phyloP scores from a whole-genome alignment of 2,113 vertebrate genomes.

The Dermatemys mawii region DNA sequence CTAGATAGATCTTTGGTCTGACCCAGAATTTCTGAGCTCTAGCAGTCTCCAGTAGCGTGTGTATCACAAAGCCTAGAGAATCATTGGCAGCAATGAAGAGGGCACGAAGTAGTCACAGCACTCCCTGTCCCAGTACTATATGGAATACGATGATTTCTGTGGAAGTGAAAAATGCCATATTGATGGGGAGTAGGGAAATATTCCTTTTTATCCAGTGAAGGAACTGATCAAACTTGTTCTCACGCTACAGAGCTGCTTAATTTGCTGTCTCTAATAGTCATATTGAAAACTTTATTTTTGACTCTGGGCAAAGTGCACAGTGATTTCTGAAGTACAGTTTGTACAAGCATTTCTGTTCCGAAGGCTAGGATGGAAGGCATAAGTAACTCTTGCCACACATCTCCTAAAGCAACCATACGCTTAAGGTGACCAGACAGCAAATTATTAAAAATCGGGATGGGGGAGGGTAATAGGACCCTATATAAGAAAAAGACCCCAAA shows the following conservation, averaged over 20 bases:
- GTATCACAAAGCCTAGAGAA: not conserved
- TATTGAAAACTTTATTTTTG: not conserved
- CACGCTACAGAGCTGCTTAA: not conserved
- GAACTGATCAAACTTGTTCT: not conserved
- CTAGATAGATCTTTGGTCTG: no score
- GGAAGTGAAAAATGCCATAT: not conserved
- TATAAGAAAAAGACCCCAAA: no score
- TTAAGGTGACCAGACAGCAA: no score
- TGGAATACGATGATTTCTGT: not conserved
- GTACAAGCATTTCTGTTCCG: not conserved
- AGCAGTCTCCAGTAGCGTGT: conserved; percentile 35
- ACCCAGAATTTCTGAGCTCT: conserved; percentile 41
- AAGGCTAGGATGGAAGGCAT: not conserved
- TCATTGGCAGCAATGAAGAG: not conserved
- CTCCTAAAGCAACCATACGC: not conserved
- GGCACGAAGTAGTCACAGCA: not conserved
- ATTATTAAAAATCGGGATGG: no score
- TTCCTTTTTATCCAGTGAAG: not conserved
- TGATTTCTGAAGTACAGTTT: not conserved
- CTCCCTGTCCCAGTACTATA: not conserved
- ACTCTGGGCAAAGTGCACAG: not conserved
- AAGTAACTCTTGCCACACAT: not conserved
- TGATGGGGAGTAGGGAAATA: not conserved
- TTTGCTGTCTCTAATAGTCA: not conserved
- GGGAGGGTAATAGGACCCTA: no score